Percentiles rank a stretch among this genome's conserved stretches.
These are phyloP conservation scores for Neoseiulus cucumeris DNA, from an alignment of 1,140 invertebrate genomes.

Conservation along the genomic window DNA sequence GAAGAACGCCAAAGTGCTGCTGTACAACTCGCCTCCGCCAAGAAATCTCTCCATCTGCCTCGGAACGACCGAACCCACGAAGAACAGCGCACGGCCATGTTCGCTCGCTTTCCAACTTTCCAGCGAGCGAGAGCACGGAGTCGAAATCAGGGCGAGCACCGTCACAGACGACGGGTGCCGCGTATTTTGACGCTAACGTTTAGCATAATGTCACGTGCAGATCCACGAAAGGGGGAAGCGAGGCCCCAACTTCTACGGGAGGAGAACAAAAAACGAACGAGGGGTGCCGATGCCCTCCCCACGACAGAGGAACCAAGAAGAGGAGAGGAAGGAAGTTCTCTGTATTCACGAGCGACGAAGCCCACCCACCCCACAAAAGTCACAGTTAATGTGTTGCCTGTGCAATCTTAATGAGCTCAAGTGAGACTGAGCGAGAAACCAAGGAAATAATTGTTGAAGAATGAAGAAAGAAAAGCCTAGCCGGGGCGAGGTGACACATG, in stretches of 20 bases:
- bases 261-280: no score
- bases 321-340: no score
- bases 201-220: not conserved
- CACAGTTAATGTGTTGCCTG: slow-evolving; percentile 6
- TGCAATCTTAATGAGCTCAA: slow-evolving; percentile 3
- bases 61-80: no score
- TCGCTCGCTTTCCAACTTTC: no score
- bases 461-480: not conserved
- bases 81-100: no score
- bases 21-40: not conserved
- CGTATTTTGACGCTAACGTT: not conserved
- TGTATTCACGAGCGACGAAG: no score
- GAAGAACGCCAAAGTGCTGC: not conserved
- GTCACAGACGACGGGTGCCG: no score
- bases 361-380: not conserved
- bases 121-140: no score
- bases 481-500: not conserved
- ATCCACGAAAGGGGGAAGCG: not conserved
- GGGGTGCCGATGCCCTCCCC: no score
- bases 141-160: no score
- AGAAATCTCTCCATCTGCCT: not conserved
- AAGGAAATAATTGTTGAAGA: slow-evolving; percentile 5
- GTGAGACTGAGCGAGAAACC: not conserved
- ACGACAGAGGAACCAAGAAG: no score
- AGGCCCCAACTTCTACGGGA: no score